These are phyloP conservation scores for Scaptomyza pallida DNA, from an alignment of 1,140 invertebrate species.

Conservation along the genomic window DNA sequence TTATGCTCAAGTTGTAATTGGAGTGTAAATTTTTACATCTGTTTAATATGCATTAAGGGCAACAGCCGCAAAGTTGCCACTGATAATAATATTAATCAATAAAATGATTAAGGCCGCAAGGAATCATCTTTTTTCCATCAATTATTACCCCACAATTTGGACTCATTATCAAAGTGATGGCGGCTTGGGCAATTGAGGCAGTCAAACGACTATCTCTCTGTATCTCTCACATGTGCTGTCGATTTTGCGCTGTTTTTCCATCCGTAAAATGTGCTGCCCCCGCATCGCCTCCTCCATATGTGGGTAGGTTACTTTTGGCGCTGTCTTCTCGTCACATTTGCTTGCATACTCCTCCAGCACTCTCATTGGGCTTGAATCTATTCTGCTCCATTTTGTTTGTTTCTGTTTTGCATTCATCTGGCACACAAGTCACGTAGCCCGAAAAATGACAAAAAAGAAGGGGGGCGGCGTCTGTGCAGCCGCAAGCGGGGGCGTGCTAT, in stretches of 20 bases:
- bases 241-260: constrained; percentile 57
- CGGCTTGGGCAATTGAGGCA: not conserved
- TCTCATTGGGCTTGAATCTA: constrained; percentile 6
- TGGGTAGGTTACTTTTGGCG: constrained; percentile 18
- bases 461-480: constrained; percentile 7
- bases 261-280: constrained; percentile 22
- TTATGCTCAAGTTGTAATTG: constrained; percentile 75
- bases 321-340: not conserved
- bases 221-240: no score
- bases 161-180: constrained; percentile 58
- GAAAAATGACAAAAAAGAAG: constrained; percentile 26
- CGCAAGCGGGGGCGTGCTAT: constrained; percentile 14
- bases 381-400: constrained; percentile 32
- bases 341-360: not conserved
- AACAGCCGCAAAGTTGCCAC: constrained; percentile 5
- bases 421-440: constrained; percentile 49
- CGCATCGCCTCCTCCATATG: not conserved
- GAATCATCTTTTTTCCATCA: constrained; percentile 41
- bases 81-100: constrained; percentile 56
- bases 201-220: no score
- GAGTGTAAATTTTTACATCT: constrained; percentile 75
- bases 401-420: constrained; percentile 51
- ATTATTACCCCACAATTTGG: constrained; percentile 60
- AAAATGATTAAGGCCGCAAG: constrained; percentile 65
- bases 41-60: constrained; percentile 74